Evolutionary conservation across 2,113 vertebrate species (phyloP), one percentile per base, ranked within the genome.

Genomic region (Daboia siamensis): DNA sequence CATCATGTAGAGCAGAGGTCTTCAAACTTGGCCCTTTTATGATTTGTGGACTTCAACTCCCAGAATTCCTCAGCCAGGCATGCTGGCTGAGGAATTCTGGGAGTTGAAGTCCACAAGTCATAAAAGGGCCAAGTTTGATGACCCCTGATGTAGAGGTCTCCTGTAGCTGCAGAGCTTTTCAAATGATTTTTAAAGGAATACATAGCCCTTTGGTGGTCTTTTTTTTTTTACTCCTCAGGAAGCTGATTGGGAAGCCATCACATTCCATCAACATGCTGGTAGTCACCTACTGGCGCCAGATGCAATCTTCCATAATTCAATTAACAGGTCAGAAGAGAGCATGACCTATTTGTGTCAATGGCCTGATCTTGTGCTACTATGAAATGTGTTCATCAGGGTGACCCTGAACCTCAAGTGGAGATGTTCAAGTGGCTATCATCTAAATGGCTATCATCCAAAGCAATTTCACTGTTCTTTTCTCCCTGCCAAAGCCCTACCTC

Each of bases 211-310:
- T 91, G 23, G 44, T 91, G 17, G 74, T 94, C 13, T 5, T 94
- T 93, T 93, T 87, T 95, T 89, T 89, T 88, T 95, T 91, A 89
- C 21, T 44, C 0, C 52, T 94, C 86, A 85, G 69, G 13, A 86
- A 87, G 21, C 69, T 74, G 33, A 84, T 33, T 92, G 94, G 48
- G 86, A 86, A 92, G 33, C 39, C 90, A 33, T 55, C 0, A 26
- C 54, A 23, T 46, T 92, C 13, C 24, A 23, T 51, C 0, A 0
- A 74, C 54, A 61, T 4, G 0, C 15, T 0, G 0, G 39, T 29
- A 89, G 69, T 90, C 88, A 15, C 57, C 87, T 51, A 24, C 33
- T 0, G 87, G 93, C 4, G 39, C 33, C 21, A 93, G 84, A 44
- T 89, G 23, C 84, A 94, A 23, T 85, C 90, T 87, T 0, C 1